Evolutionary conservation across 2,888 invertebrate species (phyloP).

Genomic region (Cosmorhoe ocellata): DNA sequence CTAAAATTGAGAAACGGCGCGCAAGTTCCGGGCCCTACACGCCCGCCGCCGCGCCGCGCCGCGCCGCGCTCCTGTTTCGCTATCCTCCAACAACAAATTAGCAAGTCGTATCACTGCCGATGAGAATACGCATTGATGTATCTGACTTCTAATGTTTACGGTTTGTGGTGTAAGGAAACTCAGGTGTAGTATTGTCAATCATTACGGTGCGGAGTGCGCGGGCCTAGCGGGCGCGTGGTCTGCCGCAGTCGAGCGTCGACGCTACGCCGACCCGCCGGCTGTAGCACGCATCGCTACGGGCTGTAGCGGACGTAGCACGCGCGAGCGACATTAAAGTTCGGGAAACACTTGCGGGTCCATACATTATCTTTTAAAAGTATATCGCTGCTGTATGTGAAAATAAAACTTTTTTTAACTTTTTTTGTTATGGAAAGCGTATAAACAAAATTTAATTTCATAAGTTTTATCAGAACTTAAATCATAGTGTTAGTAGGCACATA

Average conservation of each 20-base stretch:
- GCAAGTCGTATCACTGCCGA: background rate
- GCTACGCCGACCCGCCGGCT: conserved; percentile 44
- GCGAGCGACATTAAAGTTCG: conserved; percentile 37
- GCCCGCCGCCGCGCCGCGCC: background rate
- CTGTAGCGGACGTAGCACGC: conserved; percentile 37
- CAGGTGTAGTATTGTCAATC: conserved; percentile 76
- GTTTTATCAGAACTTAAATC: too few relatives aligned
- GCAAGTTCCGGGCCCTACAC: background rate
- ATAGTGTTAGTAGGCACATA: too few relatives aligned
- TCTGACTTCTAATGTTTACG: background rate
- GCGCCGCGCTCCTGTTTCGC: background rate
- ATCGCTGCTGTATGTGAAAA: background rate
- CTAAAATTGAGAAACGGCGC: background rate
- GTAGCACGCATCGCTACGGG: conserved; percentile 46
- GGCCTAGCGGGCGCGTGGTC: conserved; percentile 33
- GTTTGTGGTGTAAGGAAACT: conserved; percentile 53
- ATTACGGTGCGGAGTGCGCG: conserved; percentile 58
- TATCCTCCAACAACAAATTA: background rate
- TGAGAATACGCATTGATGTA: background rate
- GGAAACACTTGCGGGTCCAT: conserved; percentile 25
- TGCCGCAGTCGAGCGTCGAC: conserved; percentile 53
- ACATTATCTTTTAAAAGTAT: too few relatives aligned
- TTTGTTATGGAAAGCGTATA: background rate
- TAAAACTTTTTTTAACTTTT: conserved; percentile 4
- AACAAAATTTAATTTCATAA: too few relatives aligned